A percentile compares a stretch with the other conserved stretches of the same genome.
These are phyloP conservation scores for Lutjanus argentimaculatus DNA, from an alignment of 2,797 vertebrate genomes.

Conservation along the genomic window DNA sequence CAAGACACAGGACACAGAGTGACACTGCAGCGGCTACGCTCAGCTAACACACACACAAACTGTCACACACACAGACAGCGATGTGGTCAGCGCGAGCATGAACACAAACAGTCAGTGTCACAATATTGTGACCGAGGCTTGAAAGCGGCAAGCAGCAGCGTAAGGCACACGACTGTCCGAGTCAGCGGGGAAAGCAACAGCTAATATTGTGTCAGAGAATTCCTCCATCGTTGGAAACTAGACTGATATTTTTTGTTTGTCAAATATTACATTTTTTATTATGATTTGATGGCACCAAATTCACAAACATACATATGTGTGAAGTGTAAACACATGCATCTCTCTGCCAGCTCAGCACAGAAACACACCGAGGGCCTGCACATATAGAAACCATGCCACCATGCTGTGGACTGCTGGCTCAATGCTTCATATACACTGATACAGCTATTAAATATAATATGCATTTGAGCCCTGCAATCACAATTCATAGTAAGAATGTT, in stretches of 20 bases:
- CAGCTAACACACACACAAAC: conserved; percentile 19
- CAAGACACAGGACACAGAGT: conserved; percentile 30
- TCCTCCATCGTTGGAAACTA: not conserved
- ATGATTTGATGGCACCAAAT: not conserved
- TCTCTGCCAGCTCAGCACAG: not conserved
- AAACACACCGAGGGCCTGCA: conserved; percentile 24
- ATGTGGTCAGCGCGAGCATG: conserved; percentile 53
- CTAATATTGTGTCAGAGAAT: not conserved
- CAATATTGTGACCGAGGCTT: conserved; percentile 65
- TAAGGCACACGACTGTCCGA: conserved; percentile 13
- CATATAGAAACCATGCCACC: not conserved
- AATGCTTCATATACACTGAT: not conserved
- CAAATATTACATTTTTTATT: not conserved
- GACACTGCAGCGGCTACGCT: conserved; percentile 33
- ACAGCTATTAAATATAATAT: not conserved
- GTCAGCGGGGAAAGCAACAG: not conserved
- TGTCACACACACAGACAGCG: conserved; percentile 28
- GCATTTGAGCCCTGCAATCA: not conserved
- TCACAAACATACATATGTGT: not conserved
- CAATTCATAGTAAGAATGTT: not conserved
- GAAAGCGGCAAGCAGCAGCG: conserved; percentile 25
- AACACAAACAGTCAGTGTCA: conserved; percentile 67
- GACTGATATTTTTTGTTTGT: no score
- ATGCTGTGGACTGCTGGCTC: not conserved
- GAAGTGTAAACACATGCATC: not conserved